Evolutionary conservation across 2,888 invertebrate species (phyloP).

Genomic region (Parasteatoda lunata): DNA sequence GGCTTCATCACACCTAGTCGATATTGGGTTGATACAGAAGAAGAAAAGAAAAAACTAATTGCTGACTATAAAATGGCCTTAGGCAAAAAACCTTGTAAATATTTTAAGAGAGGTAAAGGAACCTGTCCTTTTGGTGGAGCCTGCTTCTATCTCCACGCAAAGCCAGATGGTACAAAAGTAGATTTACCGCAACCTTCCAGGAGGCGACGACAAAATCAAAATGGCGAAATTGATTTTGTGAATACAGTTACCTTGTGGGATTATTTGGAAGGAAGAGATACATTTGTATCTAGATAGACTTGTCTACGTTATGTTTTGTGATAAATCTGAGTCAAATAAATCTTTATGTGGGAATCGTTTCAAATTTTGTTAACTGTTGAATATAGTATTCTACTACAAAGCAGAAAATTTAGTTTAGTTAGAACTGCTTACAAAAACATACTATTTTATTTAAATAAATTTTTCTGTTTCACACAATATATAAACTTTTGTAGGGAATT

Average conservation of each 20-base stretch:
- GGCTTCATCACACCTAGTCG: conserved; percentile 89
- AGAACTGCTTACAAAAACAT: too few relatives aligned
- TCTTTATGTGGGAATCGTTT: too few relatives aligned
- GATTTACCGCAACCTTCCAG: conserved; percentile 83
- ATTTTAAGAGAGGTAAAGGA: conserved; percentile 86
- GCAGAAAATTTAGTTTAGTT: too few relatives aligned
- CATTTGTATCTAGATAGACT: conserved; percentile 69
- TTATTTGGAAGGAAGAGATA: conserved; percentile 80
- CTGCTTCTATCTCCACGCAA: conserved; percentile 88
- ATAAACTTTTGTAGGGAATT: too few relatives aligned
- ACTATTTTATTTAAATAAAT: too few relatives aligned
- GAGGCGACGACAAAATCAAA: conserved; percentile 78
- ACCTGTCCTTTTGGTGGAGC: conserved; percentile 91
- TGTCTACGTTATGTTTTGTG: conserved; percentile 11
- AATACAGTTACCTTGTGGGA: conserved; percentile 81
- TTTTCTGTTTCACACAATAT: too few relatives aligned
- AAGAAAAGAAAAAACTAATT: conserved; percentile 86
- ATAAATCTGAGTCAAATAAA: too few relatives aligned
- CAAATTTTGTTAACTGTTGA: too few relatives aligned
- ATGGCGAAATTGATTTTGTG: conserved; percentile 77
- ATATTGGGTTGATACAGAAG: conserved; percentile 87
- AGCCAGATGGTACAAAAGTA: conserved; percentile 83
- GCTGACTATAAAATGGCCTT: conserved; percentile 81
- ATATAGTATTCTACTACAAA: too few relatives aligned
- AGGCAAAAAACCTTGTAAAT: conserved; percentile 85